Percentiles rank a stretch among this genome's conserved stretches.
Conservation (phyloP, 64 coral and sea anemone genomes). For the Anthopleura sola region DNA sequence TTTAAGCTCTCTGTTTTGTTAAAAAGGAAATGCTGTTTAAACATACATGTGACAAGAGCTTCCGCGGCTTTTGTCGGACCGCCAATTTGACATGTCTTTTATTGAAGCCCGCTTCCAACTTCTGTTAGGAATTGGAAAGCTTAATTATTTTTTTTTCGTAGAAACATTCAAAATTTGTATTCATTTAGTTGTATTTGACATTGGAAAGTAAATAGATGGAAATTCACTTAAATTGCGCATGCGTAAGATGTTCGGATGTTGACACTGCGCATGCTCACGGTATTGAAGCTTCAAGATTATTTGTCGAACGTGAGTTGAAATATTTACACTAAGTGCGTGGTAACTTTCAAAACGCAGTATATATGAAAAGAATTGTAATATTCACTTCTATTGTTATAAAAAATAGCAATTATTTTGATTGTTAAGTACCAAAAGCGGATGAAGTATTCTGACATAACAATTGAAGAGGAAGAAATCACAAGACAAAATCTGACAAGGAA, state of each 20-base stretch:
- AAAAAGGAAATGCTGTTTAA: background rate
- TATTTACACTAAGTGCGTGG: background rate
- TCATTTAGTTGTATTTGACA: background rate
- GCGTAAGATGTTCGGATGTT: background rate
- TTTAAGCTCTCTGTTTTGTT: background rate
- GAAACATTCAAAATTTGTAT: background rate
- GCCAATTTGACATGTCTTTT: background rate
- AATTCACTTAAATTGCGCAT: background rate
- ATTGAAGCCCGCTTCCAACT: background rate
- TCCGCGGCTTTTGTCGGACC: background rate
- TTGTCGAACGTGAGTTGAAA: background rate
- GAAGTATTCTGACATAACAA: background rate
- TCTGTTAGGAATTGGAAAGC: background rate
- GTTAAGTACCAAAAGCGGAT: background rate
- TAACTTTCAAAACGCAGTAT: background rate
- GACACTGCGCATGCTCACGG: background rate
- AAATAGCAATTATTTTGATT: background rate
- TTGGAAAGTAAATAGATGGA: background rate
- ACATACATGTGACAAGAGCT: background rate
- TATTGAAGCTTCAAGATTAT: background rate
- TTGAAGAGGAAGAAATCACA: background rate
- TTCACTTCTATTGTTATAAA: background rate
- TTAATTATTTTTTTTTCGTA: background rate
- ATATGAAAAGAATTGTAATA: background rate
- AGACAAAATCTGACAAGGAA: background rate